A percentile compares a stretch with the other conserved stretches of the same genome.
These are phyloP conservation scores for Rhineura floridana DNA, from an alignment of 2,113 vertebrate genomes.

Conservation along the genomic window DNA sequence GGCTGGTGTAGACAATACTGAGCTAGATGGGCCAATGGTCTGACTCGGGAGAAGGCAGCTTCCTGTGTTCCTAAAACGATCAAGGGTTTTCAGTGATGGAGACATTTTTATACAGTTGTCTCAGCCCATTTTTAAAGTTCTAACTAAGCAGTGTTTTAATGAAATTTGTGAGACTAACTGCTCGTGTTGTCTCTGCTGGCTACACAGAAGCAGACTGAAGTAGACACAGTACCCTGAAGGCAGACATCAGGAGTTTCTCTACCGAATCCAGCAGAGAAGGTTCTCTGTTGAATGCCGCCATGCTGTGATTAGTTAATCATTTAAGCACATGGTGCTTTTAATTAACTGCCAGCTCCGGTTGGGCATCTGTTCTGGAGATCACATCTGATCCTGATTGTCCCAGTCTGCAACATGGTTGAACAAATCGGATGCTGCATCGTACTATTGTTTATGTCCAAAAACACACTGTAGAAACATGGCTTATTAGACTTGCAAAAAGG, in stretches of 20 bases:
- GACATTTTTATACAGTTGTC: slow-evolving; percentile 3
- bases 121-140: slow-evolving; percentile 48
- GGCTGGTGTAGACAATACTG: no score
- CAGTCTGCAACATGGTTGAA: slow-evolving; percentile 55
- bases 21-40: no score
- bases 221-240: slow-evolving; percentile 66
- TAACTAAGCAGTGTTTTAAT: slow-evolving; percentile 58
- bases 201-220: slow-evolving; percentile 61
- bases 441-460: slow-evolving; percentile 44
- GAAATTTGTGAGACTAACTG: slow-evolving; percentile 58
- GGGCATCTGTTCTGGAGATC: slow-evolving; percentile 77
- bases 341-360: slow-evolving; percentile 78
- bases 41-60: no score
- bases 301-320: slow-evolving; percentile 83
- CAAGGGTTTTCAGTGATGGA: not conserved
- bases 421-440: slow-evolving; percentile 42
- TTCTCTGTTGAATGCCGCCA: slow-evolving; percentile 69
- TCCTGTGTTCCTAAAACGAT: no score
- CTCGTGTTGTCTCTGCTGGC: slow-evolving; percentile 58
- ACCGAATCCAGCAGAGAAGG: slow-evolving; percentile 74
- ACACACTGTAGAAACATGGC: slow-evolving; percentile 8
- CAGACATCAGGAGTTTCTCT: slow-evolving; percentile 70
- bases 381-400: slow-evolving; percentile 64
- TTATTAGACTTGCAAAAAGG: slow-evolving; percentile 35
- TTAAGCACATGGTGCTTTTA: slow-evolving; percentile 77